Base-by-base conservation (phyloP, 2,797 vertebrate genomes). In the Heteromormyrus szaboi region DNA sequence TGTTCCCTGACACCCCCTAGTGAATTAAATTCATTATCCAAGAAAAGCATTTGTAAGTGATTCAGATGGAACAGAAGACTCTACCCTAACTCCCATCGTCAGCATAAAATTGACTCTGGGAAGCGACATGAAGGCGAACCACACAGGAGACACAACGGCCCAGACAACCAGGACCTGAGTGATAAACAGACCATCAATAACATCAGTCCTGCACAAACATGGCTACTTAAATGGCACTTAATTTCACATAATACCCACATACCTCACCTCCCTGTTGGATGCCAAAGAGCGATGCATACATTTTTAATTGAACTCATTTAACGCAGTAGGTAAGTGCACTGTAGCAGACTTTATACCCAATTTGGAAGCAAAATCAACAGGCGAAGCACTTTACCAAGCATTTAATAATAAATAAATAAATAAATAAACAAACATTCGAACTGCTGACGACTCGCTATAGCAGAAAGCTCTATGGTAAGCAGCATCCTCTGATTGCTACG, bases 351-450 rank as follows among this genome's bases (percentile, higher is more conserved):
- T 84, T 48, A 50, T 84, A 22, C n/a, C 81, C 46, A 41, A 86
- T 90, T 81, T 90, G 89, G 89, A 86, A 54, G 44, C 17, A 9
- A 29, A 54, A 86, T 25, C 51, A 29, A 86, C 29, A 86, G 50
- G 84, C 25, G 14, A 53, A 54, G 48, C 84, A 86, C 62, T 76
- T 51, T 50, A 25, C 68, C n/a, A 4, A 33, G 14, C 65, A 76
- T 76, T 72, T 14, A 72, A 72, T 48, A 19, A 87, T 25, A 50
- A 68, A 76, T 33, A 19, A 87, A 25, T 62, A 81, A 81, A 83
- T 9, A 83, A 83, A 48, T 17, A 17, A 41, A 79, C 0, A 44
- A 37, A 81, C 4, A 46, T 19, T 33, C 1, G 3, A 50, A 25
- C 79, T 46, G 79, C 44, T 50, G 81, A 50, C 41, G 46, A n/a